These are phyloP conservation scores for Strongylocentrotus purpuratus DNA, from an alignment of 35 echinoderm and acorn worm genomes.

Conservation along the genomic window DNA sequence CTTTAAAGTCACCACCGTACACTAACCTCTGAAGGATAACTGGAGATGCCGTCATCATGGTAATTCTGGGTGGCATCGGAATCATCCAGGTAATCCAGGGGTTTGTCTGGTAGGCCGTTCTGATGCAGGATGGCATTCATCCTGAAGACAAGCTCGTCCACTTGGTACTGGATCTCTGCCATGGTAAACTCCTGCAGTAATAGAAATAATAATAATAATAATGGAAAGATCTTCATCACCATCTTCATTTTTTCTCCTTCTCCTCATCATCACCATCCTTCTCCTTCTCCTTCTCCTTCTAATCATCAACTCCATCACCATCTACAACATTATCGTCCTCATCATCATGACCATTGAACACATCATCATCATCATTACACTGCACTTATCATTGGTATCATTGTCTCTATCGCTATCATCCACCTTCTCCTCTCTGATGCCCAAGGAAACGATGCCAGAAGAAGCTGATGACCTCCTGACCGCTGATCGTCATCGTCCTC, in stretches of 20 bases:
- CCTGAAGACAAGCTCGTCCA: constrained; percentile 88
- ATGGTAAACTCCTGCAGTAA: constrained; percentile 85
- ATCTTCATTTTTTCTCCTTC: not conserved
- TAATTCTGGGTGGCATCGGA: constrained; percentile 59
- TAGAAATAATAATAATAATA: not conserved
- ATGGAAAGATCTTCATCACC: not conserved
- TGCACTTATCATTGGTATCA: constrained; percentile 39
- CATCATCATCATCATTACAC: not conserved
- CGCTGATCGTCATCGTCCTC: constrained; percentile 62
- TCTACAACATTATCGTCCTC: too few species aligned
- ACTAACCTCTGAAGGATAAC: constrained; percentile 75
- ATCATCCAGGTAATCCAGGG: constrained; percentile 64
- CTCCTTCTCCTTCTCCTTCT: not conserved
- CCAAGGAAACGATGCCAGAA: constrained; percentile 87
- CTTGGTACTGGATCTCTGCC: constrained; percentile 96
- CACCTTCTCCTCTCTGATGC: constrained; percentile 46
- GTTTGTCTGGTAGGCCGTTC: constrained; percentile 77
- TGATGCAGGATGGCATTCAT: constrained; percentile 83
- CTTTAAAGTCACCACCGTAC: too few species aligned
- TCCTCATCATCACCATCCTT: not conserved
- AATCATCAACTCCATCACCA: not conserved
- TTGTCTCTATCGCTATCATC: constrained; percentile 53
- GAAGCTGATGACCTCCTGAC: constrained; percentile 77
- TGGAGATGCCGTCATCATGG: constrained; percentile 80
- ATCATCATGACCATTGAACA: too few species aligned